Evolutionary conservation across 2,888 invertebrate genomes (phyloP).

Genomic region (Aleiodes testaceus): DNA sequence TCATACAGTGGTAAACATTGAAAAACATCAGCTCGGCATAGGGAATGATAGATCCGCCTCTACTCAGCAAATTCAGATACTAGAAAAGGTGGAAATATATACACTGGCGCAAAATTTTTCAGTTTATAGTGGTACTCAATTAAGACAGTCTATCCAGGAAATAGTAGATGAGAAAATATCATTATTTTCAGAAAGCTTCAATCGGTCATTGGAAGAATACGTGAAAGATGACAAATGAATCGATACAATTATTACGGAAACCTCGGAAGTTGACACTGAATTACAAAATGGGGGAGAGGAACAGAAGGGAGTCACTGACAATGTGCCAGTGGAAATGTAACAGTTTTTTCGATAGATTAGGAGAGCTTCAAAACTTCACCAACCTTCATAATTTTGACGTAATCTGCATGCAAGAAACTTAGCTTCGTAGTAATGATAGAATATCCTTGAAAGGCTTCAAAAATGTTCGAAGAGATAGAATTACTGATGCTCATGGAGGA

Average conservation of each 20-base stretch:
- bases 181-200: not conserved
- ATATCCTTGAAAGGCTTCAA: not conserved
- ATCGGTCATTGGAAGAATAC: not conserved
- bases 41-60: not conserved
- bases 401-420: constrained; percentile 1
- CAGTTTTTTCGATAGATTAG: not conserved
- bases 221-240: not conserved
- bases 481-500: not conserved
- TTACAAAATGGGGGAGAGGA: not conserved
- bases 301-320: not conserved
- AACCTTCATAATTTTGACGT: not conserved
- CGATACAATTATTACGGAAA: not conserved
- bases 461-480: not conserved
- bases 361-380: not conserved
- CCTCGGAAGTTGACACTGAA: not conserved
- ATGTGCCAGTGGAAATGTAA: constrained; percentile 6
- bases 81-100: no score
- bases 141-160: not conserved
- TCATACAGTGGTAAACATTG: not conserved
- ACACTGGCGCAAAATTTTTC: not conserved
- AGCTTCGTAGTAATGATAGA: not conserved
- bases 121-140: not conserved
- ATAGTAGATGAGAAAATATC: not conserved
- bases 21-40: not conserved
- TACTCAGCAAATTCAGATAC: no score